Base-by-base conservation (phyloP, 2,888 invertebrate species). In the Stenurella melanura region DNA sequence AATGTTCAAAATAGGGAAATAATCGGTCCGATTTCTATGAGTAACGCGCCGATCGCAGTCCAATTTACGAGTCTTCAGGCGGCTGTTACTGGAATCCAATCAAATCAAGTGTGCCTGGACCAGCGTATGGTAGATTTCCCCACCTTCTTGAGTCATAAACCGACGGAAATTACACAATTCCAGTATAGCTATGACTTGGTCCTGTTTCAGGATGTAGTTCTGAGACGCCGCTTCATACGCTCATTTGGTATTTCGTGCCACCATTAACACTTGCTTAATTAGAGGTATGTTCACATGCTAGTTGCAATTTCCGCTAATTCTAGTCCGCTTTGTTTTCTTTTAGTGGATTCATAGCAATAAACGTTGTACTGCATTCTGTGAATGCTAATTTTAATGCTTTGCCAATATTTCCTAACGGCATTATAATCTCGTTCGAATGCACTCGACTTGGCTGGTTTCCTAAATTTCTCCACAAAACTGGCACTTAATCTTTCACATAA, bases 121-220 rank as follows among this genome's bases (percentile, higher is more conserved):
- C 80, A 78, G 84, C 80, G 80, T 83, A 85, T 85, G 84, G 81
- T 79, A 78, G 85, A 84, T 85, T 81, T 80, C 81, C 58, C 82
- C 84, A 83, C 80, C 83, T 83, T 75, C 78, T 81, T 78, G 75
- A 80, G 77, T 86, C 86, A 87, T 88, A 87, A 88, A 87, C 85
- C 83, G 85, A 83, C 87, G 88, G 87, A 88, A 88, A 88, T 88
- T 88, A 86, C 88, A 83, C 86, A 84, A 87, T 87, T 87, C 85
- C 85, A 86, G 84, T 86, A 85, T 83, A 83, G 82, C 84, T 83
- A 86, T 83, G 81, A 83, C 83, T 85, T 86, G 85, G 85, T 85
- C 87, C 86, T 85, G 84, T 78, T 84, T 80, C 82, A 82, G 84
- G 82, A 83, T 84, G 80, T 80, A 80, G 82, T 77, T 80, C 83